phyloP scores from a whole-genome alignment of 2,888 invertebrate species.

The Orthonevra nobilis region DNA sequence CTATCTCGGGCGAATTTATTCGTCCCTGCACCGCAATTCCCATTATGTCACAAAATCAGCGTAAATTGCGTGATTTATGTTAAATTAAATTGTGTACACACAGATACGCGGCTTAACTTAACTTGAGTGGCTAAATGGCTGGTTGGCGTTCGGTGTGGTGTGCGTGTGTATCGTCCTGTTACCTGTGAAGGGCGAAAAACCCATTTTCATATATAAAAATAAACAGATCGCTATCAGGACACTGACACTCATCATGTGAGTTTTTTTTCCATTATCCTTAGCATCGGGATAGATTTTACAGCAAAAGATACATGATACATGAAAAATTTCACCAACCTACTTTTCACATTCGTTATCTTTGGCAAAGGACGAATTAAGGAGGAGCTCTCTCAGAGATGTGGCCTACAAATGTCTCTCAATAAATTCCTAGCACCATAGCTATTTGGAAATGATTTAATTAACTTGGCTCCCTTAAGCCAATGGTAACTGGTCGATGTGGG shows the following conservation, averaged over 20 bases:
- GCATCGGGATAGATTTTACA: no score
- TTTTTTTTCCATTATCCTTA: slow-evolving; percentile 43
- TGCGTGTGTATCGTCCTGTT: neutral
- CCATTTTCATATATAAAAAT: slow-evolving; percentile 19
- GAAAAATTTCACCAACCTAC: no score
- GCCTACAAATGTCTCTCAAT: slow-evolving; percentile 26
- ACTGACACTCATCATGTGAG: slow-evolving; percentile 27
- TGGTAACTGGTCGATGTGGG: no score
- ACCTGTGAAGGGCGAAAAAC: neutral
- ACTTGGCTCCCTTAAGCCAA: slow-evolving; percentile 40
- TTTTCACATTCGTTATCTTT: no score
- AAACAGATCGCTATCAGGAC: slow-evolving; percentile 38
- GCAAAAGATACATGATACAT: slow-evolving; percentile 14
- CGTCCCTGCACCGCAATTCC: slow-evolving; percentile 53
- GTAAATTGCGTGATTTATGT: slow-evolving; percentile 69
- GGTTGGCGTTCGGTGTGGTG: slow-evolving; percentile 1
- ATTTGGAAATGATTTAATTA: slow-evolving; percentile 66
- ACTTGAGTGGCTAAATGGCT: no score
- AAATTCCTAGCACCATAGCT: slow-evolving; percentile 27
- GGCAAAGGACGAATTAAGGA: neutral
- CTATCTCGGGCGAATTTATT: slow-evolving; percentile 36
- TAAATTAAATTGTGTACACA: slow-evolving; percentile 65
- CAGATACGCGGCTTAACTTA: slow-evolving; percentile 33
- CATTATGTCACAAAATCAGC: slow-evolving; percentile 69
- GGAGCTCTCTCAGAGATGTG: neutral